Evolutionary conservation across 1,140 invertebrate genomes (phyloP), one percentile per base, ranked within the genome.

Genomic region (Fopius arisanus): DNA sequence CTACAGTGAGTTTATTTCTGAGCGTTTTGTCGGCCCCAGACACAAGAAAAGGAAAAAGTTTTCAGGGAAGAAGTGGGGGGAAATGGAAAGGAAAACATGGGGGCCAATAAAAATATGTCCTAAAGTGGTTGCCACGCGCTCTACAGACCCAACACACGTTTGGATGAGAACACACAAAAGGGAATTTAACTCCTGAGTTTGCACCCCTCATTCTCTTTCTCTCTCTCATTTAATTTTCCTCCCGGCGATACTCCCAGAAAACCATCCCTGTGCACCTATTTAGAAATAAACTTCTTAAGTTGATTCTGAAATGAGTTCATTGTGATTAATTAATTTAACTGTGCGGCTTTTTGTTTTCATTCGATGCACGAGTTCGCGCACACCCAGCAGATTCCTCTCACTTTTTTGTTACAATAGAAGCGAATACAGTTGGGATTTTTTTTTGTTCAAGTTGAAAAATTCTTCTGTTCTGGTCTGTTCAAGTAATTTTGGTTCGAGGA

Each of bases 21-120:
- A 28, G 75, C 72, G 59, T 43, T 72, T 76, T 75, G 65, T 29
- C 59, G 75, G 41, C 68, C 43, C 43, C 77, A 79, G 78, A 81
- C 79, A 75, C 43, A 80, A 75, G 78, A 70, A 73, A 73, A 70
- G 16, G 54, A 59, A 59, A 2, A 59, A 23, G 54, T 26, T 59
- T 59, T 59, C 10, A 3, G 21, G n/a, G 43, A 19, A 26, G 23
- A 14, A 14, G 23, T 5, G 19, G 19, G 26, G 19, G 14, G 54
- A 23, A 54, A 59, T 28, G 10, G 54, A 59, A 59, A 26, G 54
- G 23, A 78, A 80, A 79, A 76, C 65, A 59, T 23, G 23, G 23
- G 54, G 70, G 70, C 70, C 70, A 79, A 82, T 79, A 78, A 80
- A 80, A 81, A 79, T 81, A 80, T 79, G 75, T 77, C 73, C 74